Percentiles rank a stretch among this genome's conserved stretches.
Evolutionary conservation across 1,140 invertebrate genomes (phyloP).

Genomic region (Drosophila carrolli): DNA sequence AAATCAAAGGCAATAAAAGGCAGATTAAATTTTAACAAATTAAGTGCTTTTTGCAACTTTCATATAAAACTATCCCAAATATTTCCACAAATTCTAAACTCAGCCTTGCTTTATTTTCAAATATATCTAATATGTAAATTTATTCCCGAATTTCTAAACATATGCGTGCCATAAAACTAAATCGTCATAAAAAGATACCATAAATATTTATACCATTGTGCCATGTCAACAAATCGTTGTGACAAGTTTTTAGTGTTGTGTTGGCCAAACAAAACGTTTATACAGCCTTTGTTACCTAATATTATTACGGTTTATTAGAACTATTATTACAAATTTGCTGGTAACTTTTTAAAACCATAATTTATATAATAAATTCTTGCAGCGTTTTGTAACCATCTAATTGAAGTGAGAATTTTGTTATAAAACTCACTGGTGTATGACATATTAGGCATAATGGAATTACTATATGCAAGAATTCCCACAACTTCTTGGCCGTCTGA

Average conservation of each 20-base stretch:
- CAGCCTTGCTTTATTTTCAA: neutral
- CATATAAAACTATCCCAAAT: neutral
- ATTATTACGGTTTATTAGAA: slow-evolving; percentile 2
- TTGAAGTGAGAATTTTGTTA: slow-evolving; percentile 39
- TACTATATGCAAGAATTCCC: slow-evolving; percentile 29
- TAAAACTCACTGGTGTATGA: slow-evolving; percentile 26
- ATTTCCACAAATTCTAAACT: neutral
- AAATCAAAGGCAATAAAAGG: neutral
- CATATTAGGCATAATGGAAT: slow-evolving; percentile 24
- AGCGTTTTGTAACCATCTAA: slow-evolving; percentile 26
- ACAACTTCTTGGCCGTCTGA: neutral
- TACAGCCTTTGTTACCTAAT: slow-evolving; percentile 2
- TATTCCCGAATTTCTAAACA: slow-evolving; percentile 13
- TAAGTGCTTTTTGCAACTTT: neutral
- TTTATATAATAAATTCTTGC: slow-evolving; percentile 8
- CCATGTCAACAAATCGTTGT: slow-evolving; percentile 22
- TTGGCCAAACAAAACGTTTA: slow-evolving; percentile 19
- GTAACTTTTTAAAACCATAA: slow-evolving; percentile 2
- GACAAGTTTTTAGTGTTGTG: slow-evolving; percentile 6
- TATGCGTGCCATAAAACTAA: slow-evolving; percentile 25
- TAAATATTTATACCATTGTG: slow-evolving; percentile 21
- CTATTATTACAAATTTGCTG: slow-evolving; percentile 25
- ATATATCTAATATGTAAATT: slow-evolving; percentile 7
- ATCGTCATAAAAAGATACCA: slow-evolving; percentile 17
- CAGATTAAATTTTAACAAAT: neutral